Evolutionary conservation across 2,888 invertebrate species (phyloP).

Genomic region (Drosophila setosimentum): DNA sequence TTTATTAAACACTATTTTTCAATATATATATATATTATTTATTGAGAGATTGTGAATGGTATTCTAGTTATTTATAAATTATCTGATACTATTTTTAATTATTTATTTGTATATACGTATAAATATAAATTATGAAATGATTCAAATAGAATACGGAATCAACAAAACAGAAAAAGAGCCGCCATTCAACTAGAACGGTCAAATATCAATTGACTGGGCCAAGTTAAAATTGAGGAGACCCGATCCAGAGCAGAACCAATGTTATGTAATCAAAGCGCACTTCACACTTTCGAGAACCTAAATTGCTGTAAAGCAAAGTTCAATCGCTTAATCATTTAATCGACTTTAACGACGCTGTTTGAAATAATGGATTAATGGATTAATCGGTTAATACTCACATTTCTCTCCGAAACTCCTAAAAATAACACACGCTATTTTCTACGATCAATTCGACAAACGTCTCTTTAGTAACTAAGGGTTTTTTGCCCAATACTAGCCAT

Average conservation of each 20-base stretch:
- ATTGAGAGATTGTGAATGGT: background rate
- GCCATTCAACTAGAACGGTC: background rate
- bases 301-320: constrained; percentile 10
- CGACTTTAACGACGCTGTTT: background rate
- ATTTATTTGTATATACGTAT: background rate
- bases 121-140: background rate
- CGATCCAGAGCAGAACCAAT: background rate
- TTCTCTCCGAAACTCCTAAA: background rate
- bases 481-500: background rate
- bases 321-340: background rate
- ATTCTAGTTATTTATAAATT: background rate
- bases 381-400: background rate
- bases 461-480: background rate
- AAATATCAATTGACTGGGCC: background rate
- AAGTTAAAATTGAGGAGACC: background rate
- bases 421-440: background rate
- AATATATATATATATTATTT: background rate
- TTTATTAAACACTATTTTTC: background rate
- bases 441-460: background rate
- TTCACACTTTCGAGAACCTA: background rate
- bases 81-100: background rate
- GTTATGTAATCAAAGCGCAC: background rate
- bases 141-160: background rate
- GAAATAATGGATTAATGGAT: constrained; percentile 1
- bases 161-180: background rate